These are phyloP conservation scores for Phoeniculus purpureus DNA, from an alignment of 2,797 vertebrate genomes.

Conservation along the genomic window DNA sequence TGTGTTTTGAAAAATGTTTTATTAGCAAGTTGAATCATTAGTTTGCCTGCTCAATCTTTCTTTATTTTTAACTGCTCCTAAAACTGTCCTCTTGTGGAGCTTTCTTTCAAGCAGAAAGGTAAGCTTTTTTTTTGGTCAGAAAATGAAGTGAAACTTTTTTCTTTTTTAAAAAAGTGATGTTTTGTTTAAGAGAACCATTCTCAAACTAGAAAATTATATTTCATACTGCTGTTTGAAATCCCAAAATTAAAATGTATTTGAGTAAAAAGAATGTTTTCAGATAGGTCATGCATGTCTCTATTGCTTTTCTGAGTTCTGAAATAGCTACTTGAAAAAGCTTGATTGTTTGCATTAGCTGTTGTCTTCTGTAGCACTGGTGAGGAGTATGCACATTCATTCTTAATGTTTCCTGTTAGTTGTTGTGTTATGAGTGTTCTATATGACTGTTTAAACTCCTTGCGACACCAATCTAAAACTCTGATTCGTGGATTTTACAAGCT, in stretches of 20 bases:
- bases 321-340: not conserved
- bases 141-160: not conserved
- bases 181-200: not conserved
- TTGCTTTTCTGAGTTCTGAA: not conserved
- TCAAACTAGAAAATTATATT: not conserved
- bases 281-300: not conserved
- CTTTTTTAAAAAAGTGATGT: not conserved
- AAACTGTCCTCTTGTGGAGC: not conserved
- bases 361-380: not conserved
- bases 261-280: not conserved
- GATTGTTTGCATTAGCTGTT: not conserved
- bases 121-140: not conserved
- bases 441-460: not conserved
- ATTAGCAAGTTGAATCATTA: not conserved
- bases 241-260: not conserved
- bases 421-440: not conserved
- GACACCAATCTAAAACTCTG: not conserved
- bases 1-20: not conserved
- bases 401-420: not conserved
- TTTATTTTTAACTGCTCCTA: constrained; percentile 20
- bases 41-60: not conserved
- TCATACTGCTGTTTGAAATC: not conserved
- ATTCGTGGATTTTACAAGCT: not conserved
- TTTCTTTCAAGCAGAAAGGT: constrained; percentile 8
- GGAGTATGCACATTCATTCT: not conserved